Evolutionary conservation across 2,888 invertebrate genomes (phyloP).

Genomic region (Cataglyphis albicans): DNA sequence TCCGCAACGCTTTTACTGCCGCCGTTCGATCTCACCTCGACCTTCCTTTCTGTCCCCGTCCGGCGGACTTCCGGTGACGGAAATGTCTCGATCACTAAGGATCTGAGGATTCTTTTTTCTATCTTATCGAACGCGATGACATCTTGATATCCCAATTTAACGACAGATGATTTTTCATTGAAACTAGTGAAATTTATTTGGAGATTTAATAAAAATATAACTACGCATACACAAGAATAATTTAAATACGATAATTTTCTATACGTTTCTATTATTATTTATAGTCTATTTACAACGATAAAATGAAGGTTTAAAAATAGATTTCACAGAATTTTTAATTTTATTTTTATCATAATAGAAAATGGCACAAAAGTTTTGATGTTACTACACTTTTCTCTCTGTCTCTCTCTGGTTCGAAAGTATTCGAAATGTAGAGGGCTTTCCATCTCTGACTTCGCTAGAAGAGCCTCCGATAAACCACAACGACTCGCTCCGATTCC

Average conservation of each 20-base stretch:
- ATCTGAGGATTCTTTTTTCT: not conserved
- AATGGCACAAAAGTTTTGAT: not conserved
- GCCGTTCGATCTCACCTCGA: constrained; percentile 14
- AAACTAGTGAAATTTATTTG: not conserved
- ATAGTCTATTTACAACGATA: not conserved
- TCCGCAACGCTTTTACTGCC: constrained; percentile 34
- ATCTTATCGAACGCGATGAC: not conserved
- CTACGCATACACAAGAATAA: not conserved
- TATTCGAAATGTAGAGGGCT: constrained; percentile 25
- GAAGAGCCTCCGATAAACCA: constrained; percentile 62
- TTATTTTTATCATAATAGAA: not conserved
- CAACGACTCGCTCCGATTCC: constrained; percentile 60
- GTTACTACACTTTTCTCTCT: not conserved
- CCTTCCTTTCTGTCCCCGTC: constrained; percentile 16
- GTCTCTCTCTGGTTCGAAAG: not conserved
- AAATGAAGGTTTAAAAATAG: not conserved
- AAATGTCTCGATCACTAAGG: constrained; percentile 2
- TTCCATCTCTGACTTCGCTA: constrained; percentile 36
- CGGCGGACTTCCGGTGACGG: constrained; percentile 31
- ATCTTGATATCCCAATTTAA: not conserved
- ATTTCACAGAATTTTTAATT: not conserved
- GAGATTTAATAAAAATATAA: not conserved
- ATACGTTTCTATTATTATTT: not conserved
- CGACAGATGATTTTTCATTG: not conserved
- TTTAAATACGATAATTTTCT: not conserved